Evolutionary conservation across 2,888 invertebrate species (phyloP), one percentile per base, ranked within the genome.

Genomic region (Cryptocheilus praepositus): DNA sequence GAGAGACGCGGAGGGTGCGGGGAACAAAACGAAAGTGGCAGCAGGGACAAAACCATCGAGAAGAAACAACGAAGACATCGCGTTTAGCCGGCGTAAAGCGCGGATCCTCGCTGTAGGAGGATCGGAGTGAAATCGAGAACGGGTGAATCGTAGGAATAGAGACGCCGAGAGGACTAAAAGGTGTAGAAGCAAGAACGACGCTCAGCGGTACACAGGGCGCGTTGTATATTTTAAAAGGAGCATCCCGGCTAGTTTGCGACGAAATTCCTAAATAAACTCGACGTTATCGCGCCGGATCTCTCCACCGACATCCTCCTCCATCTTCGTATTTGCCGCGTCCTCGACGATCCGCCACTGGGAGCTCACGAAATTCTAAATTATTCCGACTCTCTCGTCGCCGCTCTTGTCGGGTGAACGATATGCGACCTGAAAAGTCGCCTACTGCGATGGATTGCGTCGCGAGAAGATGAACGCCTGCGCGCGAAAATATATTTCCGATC

Each of bases 351-450:
- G 19, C n/a, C 13, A 16, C 28, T 45, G 25, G 44, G 25, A 44
- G 43, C 61, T 43, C 59, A 36, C 28, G 46, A 68, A 71, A 74
- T 64, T 53, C 56, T 70, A 66, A 73, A 73, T 74, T 66, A 70
- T 66, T 62, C 59, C 25, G 11, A 36, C 19, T 18, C 18, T 49
- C 49, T 49, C 53, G 57, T 51, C 44, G 57, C 56, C 46, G 46
- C 46, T 22, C 56, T 70, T 49, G 28, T 28, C 63, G n/a, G 51
- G 60, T 22, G 59, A 7, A 51, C 21, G 21, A 7, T 4, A 19
- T 15, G 13, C 53, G 67, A 25, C 22, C 18, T 22, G 57, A 18
- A 46, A 57, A 52, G 52, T 57, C 49, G 44, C 52, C 57, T 56
- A 45, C 43, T 52, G 58, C 65, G 59, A 74, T 56, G 61, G 61